phyloP scores from a whole-genome alignment of 2,113 vertebrate genomes.

The Beaufortia kweichowensis region DNA sequence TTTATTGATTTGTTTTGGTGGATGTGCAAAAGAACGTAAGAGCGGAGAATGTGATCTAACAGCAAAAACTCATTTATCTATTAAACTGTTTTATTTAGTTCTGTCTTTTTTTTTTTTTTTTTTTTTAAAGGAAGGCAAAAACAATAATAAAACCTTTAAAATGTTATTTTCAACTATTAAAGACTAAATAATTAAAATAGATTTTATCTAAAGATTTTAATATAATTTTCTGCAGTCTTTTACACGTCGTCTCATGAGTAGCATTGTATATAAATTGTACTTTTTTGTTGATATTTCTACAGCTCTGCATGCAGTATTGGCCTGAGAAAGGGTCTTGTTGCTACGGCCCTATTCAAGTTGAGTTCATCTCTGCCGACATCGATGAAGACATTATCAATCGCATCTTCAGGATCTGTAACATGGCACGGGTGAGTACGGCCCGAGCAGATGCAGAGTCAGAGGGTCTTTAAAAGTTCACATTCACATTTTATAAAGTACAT shows the following conservation, averaged over 20 bases:
- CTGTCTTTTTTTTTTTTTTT: too few species aligned
- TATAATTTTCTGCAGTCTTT: too few species aligned
- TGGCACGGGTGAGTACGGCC: slow-evolving; percentile 83
- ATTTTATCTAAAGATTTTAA: too few species aligned
- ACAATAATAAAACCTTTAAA: too few species aligned
- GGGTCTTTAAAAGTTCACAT: too few species aligned
- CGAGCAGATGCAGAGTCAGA: background rate
- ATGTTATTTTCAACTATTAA: too few species aligned
- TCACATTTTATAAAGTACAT: too few species aligned
- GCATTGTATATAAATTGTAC: background rate
- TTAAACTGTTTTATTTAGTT: too few species aligned
- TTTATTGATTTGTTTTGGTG: background rate
- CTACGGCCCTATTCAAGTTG: slow-evolving; percentile 95
- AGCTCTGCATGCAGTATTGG: slow-evolving; percentile 99
- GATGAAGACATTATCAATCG: slow-evolving; percentile 96
- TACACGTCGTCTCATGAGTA: background rate
- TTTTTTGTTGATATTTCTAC: background rate
- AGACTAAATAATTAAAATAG: too few species aligned
- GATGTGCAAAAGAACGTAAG: background rate
- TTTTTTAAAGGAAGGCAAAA: too few species aligned
- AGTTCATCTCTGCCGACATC: slow-evolving; percentile 96
- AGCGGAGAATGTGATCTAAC: too few species aligned
- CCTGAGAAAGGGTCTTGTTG: slow-evolving; percentile 94
- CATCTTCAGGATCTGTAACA: slow-evolving; percentile 99
- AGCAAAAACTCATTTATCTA: too few species aligned